phyloP scores from a whole-genome alignment of 2,888 invertebrate genomes.

The Vesta saturnalis region DNA sequence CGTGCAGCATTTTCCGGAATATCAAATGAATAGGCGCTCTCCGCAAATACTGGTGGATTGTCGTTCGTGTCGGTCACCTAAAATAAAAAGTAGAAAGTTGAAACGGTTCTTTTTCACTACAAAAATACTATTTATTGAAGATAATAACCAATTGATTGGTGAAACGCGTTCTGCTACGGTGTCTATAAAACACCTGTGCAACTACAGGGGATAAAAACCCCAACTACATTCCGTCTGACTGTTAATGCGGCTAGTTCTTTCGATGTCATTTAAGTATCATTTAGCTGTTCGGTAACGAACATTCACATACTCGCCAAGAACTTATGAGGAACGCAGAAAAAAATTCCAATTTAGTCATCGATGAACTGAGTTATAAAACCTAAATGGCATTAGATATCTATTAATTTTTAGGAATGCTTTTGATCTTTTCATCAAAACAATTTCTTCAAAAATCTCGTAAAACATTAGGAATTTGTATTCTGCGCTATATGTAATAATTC shows the following conservation, averaged over 20 bases:
- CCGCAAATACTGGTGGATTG: conserved; percentile 90
- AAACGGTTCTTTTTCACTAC: conserved; percentile 3
- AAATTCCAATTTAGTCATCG: conserved; percentile 12
- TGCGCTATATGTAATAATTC: neutral
- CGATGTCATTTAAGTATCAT: conserved; percentile 29
- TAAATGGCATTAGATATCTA: too few relatives aligned
- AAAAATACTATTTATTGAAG: conserved; percentile 26
- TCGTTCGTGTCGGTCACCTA: conserved; percentile 95
- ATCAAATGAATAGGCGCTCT: conserved; percentile 89
- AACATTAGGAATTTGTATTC: neutral
- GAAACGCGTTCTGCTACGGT: conserved; percentile 39
- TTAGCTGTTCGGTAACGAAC: conserved; percentile 27
- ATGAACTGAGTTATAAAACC: too few relatives aligned
- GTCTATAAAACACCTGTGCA: conserved; percentile 43
- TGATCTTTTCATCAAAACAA: too few relatives aligned
- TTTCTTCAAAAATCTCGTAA: neutral
- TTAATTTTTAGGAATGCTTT: too few relatives aligned
- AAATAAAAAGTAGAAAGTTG: conserved; percentile 50
- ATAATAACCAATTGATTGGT: conserved; percentile 37
- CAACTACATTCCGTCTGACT: conserved; percentile 39
- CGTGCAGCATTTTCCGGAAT: conserved; percentile 88
- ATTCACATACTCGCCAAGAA: conserved; percentile 7
- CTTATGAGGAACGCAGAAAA: conserved; percentile 7
- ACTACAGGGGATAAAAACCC: conserved; percentile 40
- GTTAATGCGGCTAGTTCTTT: conserved; percentile 39